Conservation (phyloP, 1,140 invertebrate genomes). For the Hypothenemus hampei region DNA sequence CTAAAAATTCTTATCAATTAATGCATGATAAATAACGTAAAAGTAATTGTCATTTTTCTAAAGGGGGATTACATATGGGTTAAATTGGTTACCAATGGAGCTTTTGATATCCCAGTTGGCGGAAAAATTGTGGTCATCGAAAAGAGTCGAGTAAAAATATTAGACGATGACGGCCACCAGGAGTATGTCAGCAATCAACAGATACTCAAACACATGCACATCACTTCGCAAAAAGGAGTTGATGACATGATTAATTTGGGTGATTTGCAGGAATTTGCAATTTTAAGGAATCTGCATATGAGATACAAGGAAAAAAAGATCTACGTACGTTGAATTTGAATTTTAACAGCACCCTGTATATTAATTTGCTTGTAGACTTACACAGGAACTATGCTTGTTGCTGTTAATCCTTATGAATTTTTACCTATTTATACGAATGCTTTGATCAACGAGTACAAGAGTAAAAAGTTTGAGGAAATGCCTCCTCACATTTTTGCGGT, state of each 20-base stretch:
- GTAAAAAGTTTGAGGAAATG: conserved; percentile 76
- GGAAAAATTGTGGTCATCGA: conserved; percentile 73
- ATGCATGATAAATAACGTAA: neutral
- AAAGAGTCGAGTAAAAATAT: conserved; percentile 68
- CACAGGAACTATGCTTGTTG: conserved; percentile 87
- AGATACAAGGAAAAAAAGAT: conserved; percentile 84
- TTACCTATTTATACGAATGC: conserved; percentile 86
- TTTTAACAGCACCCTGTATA: too few relatives aligned
- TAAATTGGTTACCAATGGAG: conserved; percentile 61
- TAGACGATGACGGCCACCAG: conserved; percentile 74
- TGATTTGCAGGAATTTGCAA: conserved; percentile 89
- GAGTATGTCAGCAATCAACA: conserved; percentile 50
- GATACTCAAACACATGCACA: conserved; percentile 78
- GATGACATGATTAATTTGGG: conserved; percentile 93
- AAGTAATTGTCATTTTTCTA: conserved; percentile 9
- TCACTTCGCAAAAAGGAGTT: conserved; percentile 76
- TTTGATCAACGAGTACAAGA: conserved; percentile 76
- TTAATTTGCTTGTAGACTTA: conserved; percentile 67
- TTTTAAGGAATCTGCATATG: conserved; percentile 86
- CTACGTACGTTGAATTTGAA: conserved; percentile 65
- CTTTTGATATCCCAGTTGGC: conserved; percentile 81
- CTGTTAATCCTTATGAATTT: conserved; percentile 91
- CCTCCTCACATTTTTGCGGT: conserved; percentile 93
- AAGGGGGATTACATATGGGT: conserved; percentile 88
- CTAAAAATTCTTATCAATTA: too few relatives aligned